Percentiles rank a stretch among this genome's conserved stretches.
Conservation (phyloP, 2,797 vertebrate species). For the Hapalemur alaotrensis region DNA sequence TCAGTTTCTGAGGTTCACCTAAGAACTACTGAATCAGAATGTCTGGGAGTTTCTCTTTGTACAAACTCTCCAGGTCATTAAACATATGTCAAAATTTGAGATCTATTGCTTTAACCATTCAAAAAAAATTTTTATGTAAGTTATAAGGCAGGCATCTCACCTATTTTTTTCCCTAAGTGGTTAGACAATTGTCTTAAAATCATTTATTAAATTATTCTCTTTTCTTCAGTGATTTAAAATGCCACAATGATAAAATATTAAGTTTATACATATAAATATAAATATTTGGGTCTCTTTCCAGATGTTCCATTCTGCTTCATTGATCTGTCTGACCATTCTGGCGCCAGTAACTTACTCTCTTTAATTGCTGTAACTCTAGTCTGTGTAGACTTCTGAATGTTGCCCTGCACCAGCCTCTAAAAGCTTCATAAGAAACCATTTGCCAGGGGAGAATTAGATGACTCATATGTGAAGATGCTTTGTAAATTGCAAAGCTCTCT, state of each 20-base stretch:
- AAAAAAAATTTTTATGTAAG: background rate
- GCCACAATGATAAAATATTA: constrained; percentile 65
- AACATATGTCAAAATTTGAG: background rate
- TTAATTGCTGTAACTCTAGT: constrained; percentile 65
- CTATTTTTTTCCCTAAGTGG: background rate
- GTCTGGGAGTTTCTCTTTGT: background rate
- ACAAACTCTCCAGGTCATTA: background rate
- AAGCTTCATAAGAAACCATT: constrained; percentile 67
- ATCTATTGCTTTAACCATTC: background rate
- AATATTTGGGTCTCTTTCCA: constrained; percentile 72
- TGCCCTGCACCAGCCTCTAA: constrained; percentile 55
- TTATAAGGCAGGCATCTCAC: constrained; percentile 26
- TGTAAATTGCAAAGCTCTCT: constrained; percentile 69
- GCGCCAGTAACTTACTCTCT: constrained; percentile 61
- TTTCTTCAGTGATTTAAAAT: constrained; percentile 55
- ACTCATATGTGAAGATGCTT: constrained; percentile 74
- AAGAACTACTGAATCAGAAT: background rate
- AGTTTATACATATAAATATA: constrained; percentile 54
- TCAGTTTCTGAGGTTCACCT: background rate
- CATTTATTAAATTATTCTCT: constrained; percentile 59
- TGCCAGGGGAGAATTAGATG: constrained; percentile 72
- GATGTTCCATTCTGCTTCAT: constrained; percentile 68
- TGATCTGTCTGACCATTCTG: constrained; percentile 74
- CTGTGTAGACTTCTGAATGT: constrained; percentile 58
- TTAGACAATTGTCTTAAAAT: constrained; percentile 41